These are phyloP conservation scores for Cyprinodon diabolis DNA, from an alignment of 2,797 vertebrate genomes.

Conservation along the genomic window DNA sequence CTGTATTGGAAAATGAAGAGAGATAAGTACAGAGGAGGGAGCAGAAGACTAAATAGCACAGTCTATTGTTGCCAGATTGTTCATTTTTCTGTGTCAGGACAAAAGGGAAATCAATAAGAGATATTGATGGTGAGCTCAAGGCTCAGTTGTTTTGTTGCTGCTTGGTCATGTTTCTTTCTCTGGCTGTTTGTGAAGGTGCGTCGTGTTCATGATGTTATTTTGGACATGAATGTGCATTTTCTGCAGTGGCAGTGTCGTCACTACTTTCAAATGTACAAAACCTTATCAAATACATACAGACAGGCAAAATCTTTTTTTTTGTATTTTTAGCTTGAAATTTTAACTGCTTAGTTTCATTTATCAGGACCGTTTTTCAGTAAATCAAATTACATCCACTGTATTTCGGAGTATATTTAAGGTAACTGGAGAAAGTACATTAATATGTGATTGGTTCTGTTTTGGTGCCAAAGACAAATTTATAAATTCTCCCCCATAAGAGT, in stretches of 20 bases:
- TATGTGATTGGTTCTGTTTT: too few relatives aligned
- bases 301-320: background rate
- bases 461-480: background rate
- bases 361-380: background rate
- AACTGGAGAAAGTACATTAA: background rate
- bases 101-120: slow-evolving; percentile 66
- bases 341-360: background rate
- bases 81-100: slow-evolving; percentile 57
- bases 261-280: background rate
- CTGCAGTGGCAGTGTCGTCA: slow-evolving; percentile 20
- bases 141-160: slow-evolving; percentile 52
- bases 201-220: background rate
- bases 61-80: slow-evolving; percentile 61
- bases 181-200: slow-evolving; percentile 29
- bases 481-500: background rate
- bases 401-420: background rate
- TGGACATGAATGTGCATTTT: slow-evolving; percentile 6
- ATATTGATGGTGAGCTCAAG: slow-evolving; percentile 65
- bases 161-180: slow-evolving; percentile 48
- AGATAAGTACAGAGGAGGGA: slow-evolving; percentile 43
- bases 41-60: slow-evolving; percentile 32
- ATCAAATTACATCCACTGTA: background rate
- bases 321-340: background rate
- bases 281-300: background rate
- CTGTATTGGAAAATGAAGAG: slow-evolving; percentile 42